Evolutionary conservation across 2,888 invertebrate species (phyloP).

Genomic region (Caenorhabditis sinica): DNA sequence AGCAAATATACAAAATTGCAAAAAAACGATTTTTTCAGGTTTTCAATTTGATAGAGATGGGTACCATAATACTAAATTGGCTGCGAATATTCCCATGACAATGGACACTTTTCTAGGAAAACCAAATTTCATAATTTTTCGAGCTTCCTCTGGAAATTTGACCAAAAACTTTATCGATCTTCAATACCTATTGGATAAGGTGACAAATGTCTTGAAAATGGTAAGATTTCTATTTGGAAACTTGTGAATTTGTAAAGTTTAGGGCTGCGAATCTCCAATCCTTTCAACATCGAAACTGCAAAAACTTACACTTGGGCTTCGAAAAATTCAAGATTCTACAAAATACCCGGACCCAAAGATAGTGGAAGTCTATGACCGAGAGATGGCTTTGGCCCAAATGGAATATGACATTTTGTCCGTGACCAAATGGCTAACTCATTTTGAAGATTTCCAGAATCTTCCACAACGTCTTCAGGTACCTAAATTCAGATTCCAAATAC

Average conservation of each 20-base stretch:
- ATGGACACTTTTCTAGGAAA: conserved; percentile 26
- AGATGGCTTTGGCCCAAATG: background rate
- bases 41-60: conserved; percentile 4
- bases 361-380: background rate
- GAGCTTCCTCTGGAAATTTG: background rate
- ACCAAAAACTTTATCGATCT: background rate
- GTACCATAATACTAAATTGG: background rate
- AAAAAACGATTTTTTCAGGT: background rate
- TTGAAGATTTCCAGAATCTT: conserved; percentile 43
- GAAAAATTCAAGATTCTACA: background rate
- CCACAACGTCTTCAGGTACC: conserved; percentile 45
- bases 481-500: background rate
- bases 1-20: background rate
- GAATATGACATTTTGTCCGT: conserved; percentile 36
- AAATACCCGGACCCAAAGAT: background rate
- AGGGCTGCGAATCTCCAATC: conserved; percentile 5
- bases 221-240: background rate
- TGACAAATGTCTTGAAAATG: background rate
- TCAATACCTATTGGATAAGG: background rate
- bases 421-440: conserved; percentile 55
- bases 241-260: background rate
- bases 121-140: conserved; percentile 14
- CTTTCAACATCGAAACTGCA: background rate
- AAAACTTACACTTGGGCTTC: conserved; percentile 1
- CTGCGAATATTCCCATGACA: background rate